Base-by-base conservation (phyloP, 2,113 vertebrate species). In the Sylvilagus bachmani region DNA sequence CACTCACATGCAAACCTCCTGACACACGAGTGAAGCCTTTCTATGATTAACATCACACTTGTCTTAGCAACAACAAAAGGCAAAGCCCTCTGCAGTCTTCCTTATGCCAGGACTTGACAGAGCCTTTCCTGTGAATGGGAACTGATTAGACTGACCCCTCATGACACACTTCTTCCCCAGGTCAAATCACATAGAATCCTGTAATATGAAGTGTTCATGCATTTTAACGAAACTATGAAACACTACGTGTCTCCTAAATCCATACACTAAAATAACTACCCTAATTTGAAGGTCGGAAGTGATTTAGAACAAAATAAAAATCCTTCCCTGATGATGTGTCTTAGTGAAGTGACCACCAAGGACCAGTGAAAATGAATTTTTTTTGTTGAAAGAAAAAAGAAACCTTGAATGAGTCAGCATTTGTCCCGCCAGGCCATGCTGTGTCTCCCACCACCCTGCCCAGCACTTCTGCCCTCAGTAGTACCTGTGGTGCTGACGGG, bases 341-440 rank as follows among this genome's bases (percentile, higher is more conserved):
- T 70, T 86, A 94, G 96, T 96, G 97, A 98, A 12, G 6, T 96
- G 91, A 94, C 94, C 97, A 53, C 58, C 79, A 88, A 97, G 71
- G 58, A 97, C 80, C 86, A 95, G 95, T 96, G 96, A 93, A 94
- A 97, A 98, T 98, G 96, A 95, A 91, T 95, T 95, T 95, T 91
- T 94, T 89, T 93, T 89, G 49, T 90, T 85, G 90, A 94, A 96
- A 95, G 55, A 74, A 88, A 95, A 58, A 92, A 89, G 66, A 94
- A 95, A 93, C 53, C 77, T n/a, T 78, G 66, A 94, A 94, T 97
- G 97, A 98, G 93, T 91, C 96, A 95, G 97, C 93, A 95, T 10
- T 67, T 95, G 86, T 86, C 75, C 93, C 16, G 75, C 90, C 79
- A 94, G 93, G 96, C 90, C 96, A 91, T 0, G 94, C 95, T 94